Conservation (phyloP, 2,113 vertebrate genomes). For the Hemiscyllium ocellatum region DNA sequence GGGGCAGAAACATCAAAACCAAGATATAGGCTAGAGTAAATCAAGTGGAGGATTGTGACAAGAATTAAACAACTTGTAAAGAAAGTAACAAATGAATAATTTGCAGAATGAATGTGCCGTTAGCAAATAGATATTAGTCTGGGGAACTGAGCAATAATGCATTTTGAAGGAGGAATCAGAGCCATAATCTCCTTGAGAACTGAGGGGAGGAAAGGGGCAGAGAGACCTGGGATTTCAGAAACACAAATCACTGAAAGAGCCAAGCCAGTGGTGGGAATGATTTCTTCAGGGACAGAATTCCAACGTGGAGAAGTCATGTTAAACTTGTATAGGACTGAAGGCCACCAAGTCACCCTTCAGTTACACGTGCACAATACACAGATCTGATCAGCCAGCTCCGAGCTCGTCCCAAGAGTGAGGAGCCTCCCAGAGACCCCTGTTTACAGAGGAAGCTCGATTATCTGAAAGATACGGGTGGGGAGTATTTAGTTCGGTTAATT, state of each 20-base stretch:
- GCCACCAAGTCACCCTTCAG: too few relatives aligned
- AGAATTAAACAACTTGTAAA: too few relatives aligned
- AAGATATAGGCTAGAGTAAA: neutral
- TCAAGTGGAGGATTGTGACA: neutral
- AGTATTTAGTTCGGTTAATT: too few relatives aligned
- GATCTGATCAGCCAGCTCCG: too few relatives aligned
- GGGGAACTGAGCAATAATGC: neutral
- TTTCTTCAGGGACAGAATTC: neutral
- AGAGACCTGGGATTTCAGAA: neutral
- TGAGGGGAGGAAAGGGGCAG: neutral
- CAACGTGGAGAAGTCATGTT: neutral
- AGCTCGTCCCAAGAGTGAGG: too few relatives aligned
- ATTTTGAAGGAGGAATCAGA: neutral
- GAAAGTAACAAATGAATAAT: neutral
- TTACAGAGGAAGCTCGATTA: too few relatives aligned
- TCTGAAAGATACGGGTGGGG: too few relatives aligned
- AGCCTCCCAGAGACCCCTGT: too few relatives aligned
- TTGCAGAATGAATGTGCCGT: neutral
- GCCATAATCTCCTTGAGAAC: too few relatives aligned
- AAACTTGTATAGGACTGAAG: neutral
- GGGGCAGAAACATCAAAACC: neutral
- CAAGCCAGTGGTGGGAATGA: neutral
- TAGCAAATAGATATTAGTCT: neutral
- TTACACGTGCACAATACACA: too few relatives aligned
- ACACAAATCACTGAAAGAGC: neutral